phyloP scores from a whole-genome alignment of 2,797 vertebrate species.

The Naso thynnoides region DNA sequence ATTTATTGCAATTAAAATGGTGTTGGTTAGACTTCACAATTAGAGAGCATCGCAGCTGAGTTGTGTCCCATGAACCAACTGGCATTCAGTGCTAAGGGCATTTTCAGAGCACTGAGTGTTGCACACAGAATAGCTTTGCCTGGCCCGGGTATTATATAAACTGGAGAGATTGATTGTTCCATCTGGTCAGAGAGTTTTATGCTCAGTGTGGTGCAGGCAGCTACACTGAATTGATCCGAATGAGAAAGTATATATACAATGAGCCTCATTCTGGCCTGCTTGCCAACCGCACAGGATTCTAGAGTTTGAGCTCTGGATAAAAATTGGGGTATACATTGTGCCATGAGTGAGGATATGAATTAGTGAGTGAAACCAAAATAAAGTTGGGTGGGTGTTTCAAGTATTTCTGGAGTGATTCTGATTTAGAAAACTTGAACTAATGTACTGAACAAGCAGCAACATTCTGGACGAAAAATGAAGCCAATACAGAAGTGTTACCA shows the following conservation, averaged over 20 bases:
- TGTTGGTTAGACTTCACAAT: constrained; percentile 25
- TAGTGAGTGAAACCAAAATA: constrained; percentile 23
- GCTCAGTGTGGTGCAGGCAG: constrained; percentile 35
- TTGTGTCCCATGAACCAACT: constrained; percentile 18
- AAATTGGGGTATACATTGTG: constrained; percentile 68
- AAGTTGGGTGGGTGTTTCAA: constrained; percentile 47
- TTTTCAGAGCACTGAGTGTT: constrained; percentile 32
- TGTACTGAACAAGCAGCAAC: too few relatives aligned
- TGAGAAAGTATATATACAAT: constrained; percentile 22
- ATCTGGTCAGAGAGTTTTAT: constrained; percentile 44
- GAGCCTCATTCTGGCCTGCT: constrained; percentile 43
- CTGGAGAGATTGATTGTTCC: constrained; percentile 31
- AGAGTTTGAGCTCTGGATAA: constrained; percentile 71
- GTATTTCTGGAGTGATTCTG: constrained; percentile 36
- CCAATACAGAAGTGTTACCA: too few relatives aligned
- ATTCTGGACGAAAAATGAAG: too few relatives aligned
- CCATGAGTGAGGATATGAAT: constrained; percentile 64
- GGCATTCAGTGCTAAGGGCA: neutral
- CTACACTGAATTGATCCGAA: constrained; percentile 41
- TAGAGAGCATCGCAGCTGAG: constrained; percentile 11
- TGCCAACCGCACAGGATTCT: constrained; percentile 32
- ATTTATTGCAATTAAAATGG: constrained; percentile 28
- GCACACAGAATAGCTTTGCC: constrained; percentile 1
- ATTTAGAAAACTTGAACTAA: constrained; percentile 52
- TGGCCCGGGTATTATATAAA: constrained; percentile 33